Percentiles rank a stretch among this genome's conserved stretches.
Evolutionary conservation across 37 sponge, comb jelly and placozoan genomes (phyloP).

Genomic region (Oscarella lobularis): DNA sequence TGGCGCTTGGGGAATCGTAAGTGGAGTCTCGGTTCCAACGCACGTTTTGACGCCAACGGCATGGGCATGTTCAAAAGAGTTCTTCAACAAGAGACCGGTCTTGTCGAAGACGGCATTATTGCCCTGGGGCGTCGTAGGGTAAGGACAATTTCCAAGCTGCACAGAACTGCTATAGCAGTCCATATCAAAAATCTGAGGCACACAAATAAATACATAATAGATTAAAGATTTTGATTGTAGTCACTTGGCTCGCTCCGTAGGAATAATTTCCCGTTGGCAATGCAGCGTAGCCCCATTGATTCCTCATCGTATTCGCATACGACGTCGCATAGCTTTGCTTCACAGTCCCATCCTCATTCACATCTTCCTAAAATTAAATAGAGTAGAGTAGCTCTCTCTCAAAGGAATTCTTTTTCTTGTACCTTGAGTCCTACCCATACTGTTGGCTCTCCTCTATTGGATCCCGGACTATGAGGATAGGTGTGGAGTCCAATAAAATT

Average conservation of each 20-base stretch:
- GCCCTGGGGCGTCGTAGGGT: background rate
- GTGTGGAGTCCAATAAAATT: constrained; percentile 8
- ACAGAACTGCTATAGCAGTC: constrained; percentile 8
- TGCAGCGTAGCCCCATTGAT: constrained; percentile 2
- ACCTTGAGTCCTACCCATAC: constrained; percentile 9
- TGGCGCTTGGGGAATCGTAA: background rate
- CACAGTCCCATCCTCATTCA: constrained; percentile 9
- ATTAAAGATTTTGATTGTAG: background rate
- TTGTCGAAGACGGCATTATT: constrained; percentile 1
- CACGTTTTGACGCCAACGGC: background rate
- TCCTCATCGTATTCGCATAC: constrained; percentile 3
- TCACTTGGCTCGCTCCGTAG: constrained; percentile 1
- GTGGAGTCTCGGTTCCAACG: constrained; percentile 2
- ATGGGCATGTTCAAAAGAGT: constrained; percentile 1
- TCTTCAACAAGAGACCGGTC: constrained; percentile 1
- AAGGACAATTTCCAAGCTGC: constrained; percentile 8
- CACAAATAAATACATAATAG: background rate
- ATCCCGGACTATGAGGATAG: background rate
- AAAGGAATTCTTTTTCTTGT: no score
- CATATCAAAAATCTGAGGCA: background rate
- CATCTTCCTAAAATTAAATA: constrained; percentile 3
- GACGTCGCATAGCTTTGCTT: background rate
- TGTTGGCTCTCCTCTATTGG: constrained; percentile 2
- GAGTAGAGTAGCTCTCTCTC: background rate
- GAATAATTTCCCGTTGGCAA: constrained; percentile 1